Evolutionary conservation across 1,140 invertebrate species (phyloP).

Genomic region (Diuraphis noxia): DNA sequence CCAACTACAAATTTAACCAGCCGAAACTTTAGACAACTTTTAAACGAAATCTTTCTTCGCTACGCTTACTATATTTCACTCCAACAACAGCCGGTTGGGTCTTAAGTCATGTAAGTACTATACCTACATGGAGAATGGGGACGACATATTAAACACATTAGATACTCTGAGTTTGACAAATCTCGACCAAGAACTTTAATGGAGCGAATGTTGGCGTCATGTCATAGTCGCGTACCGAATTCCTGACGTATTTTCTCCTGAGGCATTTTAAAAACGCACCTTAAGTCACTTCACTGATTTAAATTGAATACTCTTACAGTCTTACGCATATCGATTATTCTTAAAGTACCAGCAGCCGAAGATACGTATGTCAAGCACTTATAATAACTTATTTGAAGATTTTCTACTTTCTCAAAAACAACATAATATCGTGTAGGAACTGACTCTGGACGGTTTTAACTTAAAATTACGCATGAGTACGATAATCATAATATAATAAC

Average conservation of each 20-base stretch:
- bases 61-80: not conserved
- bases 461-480: not conserved
- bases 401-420: not conserved
- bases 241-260: constrained; percentile 2
- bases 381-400: not conserved
- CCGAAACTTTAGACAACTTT: constrained; percentile 15
- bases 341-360: not conserved
- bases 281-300: not conserved
- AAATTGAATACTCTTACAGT: not conserved
- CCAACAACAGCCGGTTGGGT: not conserved
- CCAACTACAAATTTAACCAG: not conserved
- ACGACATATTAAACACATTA: constrained; percentile 35
- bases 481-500: not conserved
- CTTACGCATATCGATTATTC: not conserved
- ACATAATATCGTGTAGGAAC: not conserved
- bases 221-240: constrained; percentile 31
- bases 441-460: not conserved
- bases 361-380: not conserved
- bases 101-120: not conserved
- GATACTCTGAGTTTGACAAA: constrained; percentile 46
- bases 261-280: not conserved
- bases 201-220: constrained; percentile 22
- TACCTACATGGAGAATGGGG: not conserved
- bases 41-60: constrained; percentile 26
- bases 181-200: constrained; percentile 37